Base-by-base conservation (phyloP, 2,888 invertebrate species). In the Xestoiulus laeticollis region DNA sequence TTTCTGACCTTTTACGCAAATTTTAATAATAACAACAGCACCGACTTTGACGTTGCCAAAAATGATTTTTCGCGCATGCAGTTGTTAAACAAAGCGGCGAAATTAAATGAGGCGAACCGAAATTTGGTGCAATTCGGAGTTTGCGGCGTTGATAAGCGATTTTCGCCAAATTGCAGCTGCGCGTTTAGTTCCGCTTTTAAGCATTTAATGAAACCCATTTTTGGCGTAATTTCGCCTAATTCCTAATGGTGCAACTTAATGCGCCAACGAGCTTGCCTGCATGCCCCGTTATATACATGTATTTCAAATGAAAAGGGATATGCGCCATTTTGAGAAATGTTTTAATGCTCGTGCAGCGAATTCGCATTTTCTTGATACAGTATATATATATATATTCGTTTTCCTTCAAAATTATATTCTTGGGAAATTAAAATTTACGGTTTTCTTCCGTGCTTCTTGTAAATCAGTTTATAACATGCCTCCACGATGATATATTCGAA, bases 191-290 rank as follows among this genome's bases (percentile, higher is more conserved):
- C 59, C 59, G 59, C 59, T 59, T 59, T 59, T n/a, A n/a, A 59
- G 59, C 59, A n/a, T 59, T 59, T 59, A 59, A 59, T 59, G 59
- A 59, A 59, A 59, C 59, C 59, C 59, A 59, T 59, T 59, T 59
- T 59, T 59, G n/a, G n/a, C 59, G 59, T 59, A 59, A 59, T 59
- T 59, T 59, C 59, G n/a, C n/a, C 59, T 59, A 59, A 59, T 59
- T 59, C 59, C n/a, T 59, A 59, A 59, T 59, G 59, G 59, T 38
- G 38, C 38, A 38, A 38, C 38, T 38, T 38, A 38, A 38, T 38
- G 38, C 38, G 38, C 59, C n/a, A n/a, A 59, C 59, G n/a, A 16
- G 38, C 38, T 8, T 38, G 8, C 38, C 48, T 3, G 59, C 59
- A 12, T 8, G 43, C 43, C 5, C 5, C 43, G 43, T n/a, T n/a